A percentile compares a stretch with the other conserved stretches of the same genome.
These are phyloP conservation scores for Pterois miles DNA, from an alignment of 2,797 vertebrate species.

Conservation along the genomic window DNA sequence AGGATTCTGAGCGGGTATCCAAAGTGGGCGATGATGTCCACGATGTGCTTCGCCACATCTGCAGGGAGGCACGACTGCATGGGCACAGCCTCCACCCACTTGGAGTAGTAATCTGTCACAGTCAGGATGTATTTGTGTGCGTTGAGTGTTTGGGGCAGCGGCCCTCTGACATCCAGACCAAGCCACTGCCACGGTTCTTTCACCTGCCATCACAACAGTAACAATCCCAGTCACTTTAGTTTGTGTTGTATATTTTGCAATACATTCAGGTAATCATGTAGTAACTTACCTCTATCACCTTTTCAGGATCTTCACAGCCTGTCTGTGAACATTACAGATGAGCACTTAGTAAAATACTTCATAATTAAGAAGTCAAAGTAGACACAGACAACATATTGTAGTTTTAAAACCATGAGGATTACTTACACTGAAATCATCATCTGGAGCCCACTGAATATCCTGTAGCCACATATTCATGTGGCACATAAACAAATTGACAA, in stretches of 20 bases:
- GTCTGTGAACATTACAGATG: constrained; percentile 43
- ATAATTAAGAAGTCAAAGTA: background rate
- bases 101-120: constrained; percentile 75
- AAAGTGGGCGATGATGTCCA: constrained; percentile 70
- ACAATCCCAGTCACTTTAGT: background rate
- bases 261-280: background rate
- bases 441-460: constrained; percentile 77
- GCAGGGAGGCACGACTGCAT: constrained; percentile 61
- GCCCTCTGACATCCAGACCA: constrained; percentile 78
- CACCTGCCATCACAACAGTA: constrained; percentile 58
- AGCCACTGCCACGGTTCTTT: constrained; percentile 81
- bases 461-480: constrained; percentile 38
- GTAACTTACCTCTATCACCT: constrained; percentile 61
- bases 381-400: background rate
- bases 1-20: constrained; percentile 77
- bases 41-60: constrained; percentile 55
- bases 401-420: background rate
- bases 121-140: constrained; percentile 74
- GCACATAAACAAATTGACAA: constrained; percentile 3
- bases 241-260: background rate
- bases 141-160: constrained; percentile 66
- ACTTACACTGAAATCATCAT: constrained; percentile 58
- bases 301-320: constrained; percentile 43
- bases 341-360: background rate
- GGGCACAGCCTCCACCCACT: constrained; percentile 79